A percentile compares a stretch with the other conserved stretches of the same genome.
These are phyloP conservation scores for Pteropus rufus DNA, from an alignment of 2,797 vertebrate genomes.

Conservation along the genomic window DNA sequence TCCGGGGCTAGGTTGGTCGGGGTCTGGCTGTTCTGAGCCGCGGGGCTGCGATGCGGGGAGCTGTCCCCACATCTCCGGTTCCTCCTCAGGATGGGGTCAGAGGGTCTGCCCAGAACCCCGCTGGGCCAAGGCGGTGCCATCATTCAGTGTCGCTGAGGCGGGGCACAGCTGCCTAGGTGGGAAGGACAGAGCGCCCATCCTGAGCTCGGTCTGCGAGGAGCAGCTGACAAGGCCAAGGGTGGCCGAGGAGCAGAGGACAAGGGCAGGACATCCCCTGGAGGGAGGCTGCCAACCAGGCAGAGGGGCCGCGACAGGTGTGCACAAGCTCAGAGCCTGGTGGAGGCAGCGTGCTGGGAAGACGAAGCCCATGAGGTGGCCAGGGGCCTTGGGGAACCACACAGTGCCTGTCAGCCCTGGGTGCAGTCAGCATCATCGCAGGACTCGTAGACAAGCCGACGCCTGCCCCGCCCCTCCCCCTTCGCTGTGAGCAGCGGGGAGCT, in stretches of 20 bases:
- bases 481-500: background rate
- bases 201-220: too few species aligned
- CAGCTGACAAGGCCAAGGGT: too few species aligned
- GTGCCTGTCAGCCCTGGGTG: fast-evolving
- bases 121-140: background rate
- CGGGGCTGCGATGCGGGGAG: too few species aligned
- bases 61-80: too few species aligned
- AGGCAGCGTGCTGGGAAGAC: too few species aligned
- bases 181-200: background rate
- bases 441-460: fast-evolving
- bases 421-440: background rate
- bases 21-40: background rate
- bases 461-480: background rate
- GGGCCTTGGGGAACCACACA: background rate
- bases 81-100: background rate
- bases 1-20: background rate
- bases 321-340: background rate
- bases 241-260: background rate
- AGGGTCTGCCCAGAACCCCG: too few species aligned
- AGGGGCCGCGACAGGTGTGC: too few species aligned
- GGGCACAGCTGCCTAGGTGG: background rate
- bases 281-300: too few species aligned
- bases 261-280: background rate
- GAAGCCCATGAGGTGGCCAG: fast-evolving
- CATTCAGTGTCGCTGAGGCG: background rate